Percentiles rank a stretch among this genome's conserved stretches.
These are phyloP conservation scores for Psophia crepitans DNA, from an alignment of 2,113 vertebrate species.

Conservation along the genomic window DNA sequence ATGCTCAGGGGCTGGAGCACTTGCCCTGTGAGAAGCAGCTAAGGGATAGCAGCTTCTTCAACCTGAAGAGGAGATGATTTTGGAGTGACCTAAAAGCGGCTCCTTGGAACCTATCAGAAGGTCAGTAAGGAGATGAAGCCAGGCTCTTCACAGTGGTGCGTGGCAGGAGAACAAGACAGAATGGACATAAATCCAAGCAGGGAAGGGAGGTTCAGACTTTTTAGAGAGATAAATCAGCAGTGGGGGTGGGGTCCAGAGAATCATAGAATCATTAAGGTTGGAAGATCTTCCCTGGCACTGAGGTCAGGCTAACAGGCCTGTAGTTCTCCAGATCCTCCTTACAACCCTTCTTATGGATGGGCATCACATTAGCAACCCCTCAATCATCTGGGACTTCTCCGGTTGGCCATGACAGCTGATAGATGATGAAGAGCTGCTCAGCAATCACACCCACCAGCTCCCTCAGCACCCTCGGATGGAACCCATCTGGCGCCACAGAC, in stretches of 20 bases:
- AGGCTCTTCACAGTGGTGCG: neutral
- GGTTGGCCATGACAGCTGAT: no score
- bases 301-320: no score
- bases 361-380: no score
- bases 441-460: no score
- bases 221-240: neutral
- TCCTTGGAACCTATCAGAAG: neutral
- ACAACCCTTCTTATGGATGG: no score
- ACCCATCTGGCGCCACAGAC: no score
- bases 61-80: neutral
- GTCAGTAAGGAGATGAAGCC: neutral
- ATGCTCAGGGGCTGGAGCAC: neutral
- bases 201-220: neutral
- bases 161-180: neutral
- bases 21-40: neutral
- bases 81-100: neutral
- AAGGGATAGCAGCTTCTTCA: neutral
- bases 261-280: no score
- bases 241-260: neutral
- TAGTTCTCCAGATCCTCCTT: no score
- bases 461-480: no score
- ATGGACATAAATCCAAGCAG: neutral
- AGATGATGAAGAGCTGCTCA: no score
- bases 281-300: no score
- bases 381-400: no score